Evolutionary conservation across 2,113 vertebrate genomes (phyloP), one percentile per base, ranked within the genome.

Genomic region (Clarias magur): DNA sequence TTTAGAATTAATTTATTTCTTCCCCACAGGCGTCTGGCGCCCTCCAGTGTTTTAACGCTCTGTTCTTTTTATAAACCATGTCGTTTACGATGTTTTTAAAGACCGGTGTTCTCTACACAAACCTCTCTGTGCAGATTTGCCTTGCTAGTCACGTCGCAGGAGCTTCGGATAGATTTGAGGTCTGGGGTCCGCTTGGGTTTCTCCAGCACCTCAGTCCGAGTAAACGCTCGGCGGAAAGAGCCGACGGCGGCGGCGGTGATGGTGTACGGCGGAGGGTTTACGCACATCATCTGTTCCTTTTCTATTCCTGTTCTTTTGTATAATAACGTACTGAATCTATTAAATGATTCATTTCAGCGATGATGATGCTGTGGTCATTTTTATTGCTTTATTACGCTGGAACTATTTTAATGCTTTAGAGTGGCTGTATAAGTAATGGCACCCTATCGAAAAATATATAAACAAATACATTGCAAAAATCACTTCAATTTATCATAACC

Each of bases 321-420:
- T 80, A 34, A 80, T 80, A 59, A 80, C n/a, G 54, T 80, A 30
- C 34, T 59, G 54, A 80, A 80, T 80, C 54, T 80, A 80, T 80
- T 80, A 80, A 59, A 80, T 17, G 53, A 27, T 56, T 79, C 53
- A 6, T 86, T 86, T 67, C n/a, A 38, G 10, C n/a, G n/a, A 80
- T 16, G 60, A 3, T 16, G 56, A 8, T 16, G 3, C 5, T 25
- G 67, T 84, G 78, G 13, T 59, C 27, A 6, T 79, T 73, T 48
- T 76, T 76, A 73, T 76, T 53, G n/a, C 73, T n/a, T 27, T 30
- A 56, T 56, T 21, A 42, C 3, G 11, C 27, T 9, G 0, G 13
- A 48, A 12, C 38, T 5, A n/a, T 8, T 38, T 19, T 17, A 79
- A n/a, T 27, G 48, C 19, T 25, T 73, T 23, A 73, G 7, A 4